Conservation (phyloP, 1,140 invertebrate species). For the Holotrichia oblita region DNA sequence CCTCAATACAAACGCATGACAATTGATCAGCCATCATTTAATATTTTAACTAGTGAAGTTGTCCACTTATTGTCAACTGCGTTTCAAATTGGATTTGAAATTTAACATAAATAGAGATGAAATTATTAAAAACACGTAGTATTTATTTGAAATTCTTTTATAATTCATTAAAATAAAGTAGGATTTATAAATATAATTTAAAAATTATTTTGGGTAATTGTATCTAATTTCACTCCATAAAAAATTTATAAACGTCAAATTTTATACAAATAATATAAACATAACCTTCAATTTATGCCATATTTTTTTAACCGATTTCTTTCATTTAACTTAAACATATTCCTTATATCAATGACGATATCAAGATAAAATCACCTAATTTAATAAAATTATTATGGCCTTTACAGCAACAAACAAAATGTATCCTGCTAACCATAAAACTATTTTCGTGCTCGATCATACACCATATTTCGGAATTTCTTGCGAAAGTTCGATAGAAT, state of each 20-base stretch:
- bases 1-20: neutral
- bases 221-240: too few relatives aligned
- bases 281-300: too few relatives aligned
- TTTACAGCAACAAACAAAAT: slow-evolving; percentile 58
- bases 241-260: too few relatives aligned
- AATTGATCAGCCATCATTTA: slow-evolving; percentile 12
- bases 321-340: too few relatives aligned
- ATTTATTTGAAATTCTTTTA: neutral
- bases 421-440: slow-evolving; percentile 87
- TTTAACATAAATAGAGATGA: too few relatives aligned
- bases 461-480: slow-evolving; percentile 88
- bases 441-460: slow-evolving; percentile 93
- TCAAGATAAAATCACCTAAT: neutral
- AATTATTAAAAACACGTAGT: too few relatives aligned
- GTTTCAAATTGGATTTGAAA: neutral
- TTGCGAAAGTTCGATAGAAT: slow-evolving; percentile 86
- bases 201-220: too few relatives aligned
- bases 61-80: neutral
- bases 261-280: too few relatives aligned
- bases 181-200: neutral
- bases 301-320: too few relatives aligned
- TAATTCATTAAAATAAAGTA: neutral
- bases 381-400: slow-evolving; percentile 44
- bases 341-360: too few relatives aligned
- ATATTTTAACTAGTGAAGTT: neutral